phyloP scores from a whole-genome alignment of 1,140 invertebrate species.

The Ridgeia piscesae region DNA sequence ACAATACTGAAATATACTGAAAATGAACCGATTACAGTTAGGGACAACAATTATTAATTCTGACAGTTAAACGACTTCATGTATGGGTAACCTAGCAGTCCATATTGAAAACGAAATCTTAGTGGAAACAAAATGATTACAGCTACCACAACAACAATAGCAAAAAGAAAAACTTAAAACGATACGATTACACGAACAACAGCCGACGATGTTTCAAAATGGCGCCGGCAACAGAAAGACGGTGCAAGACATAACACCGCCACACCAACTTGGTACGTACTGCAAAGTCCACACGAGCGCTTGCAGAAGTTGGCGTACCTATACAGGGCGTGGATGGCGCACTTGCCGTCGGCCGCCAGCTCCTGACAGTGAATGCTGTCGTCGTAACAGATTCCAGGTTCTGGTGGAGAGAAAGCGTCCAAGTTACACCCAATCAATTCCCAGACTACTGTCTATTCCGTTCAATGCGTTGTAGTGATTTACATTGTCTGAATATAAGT shows the following conservation, averaged over 20 bases:
- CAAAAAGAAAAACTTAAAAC: no score
- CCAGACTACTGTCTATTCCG: neutral
- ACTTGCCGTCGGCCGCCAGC: constrained; percentile 19
- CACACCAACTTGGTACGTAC: constrained; percentile 14
- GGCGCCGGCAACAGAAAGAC: neutral
- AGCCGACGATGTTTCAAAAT: neutral
- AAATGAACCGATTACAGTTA: neutral
- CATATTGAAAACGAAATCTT: no score
- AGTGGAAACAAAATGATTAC: no score
- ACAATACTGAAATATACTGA: neutral
- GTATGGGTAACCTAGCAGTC: no score
- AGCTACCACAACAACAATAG: no score
- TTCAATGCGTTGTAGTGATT: no score
- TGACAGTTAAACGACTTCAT: neutral
- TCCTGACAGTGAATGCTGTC: constrained; percentile 19
- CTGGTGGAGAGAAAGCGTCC: neutral
- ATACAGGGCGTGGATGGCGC: constrained; percentile 19
- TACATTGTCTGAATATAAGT: no score
- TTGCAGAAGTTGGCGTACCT: constrained; percentile 28
- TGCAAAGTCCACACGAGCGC: constrained; percentile 24
- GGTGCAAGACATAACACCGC: neutral
- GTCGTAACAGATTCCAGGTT: constrained; percentile 26
- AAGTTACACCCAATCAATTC: neutral
- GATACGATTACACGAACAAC: neutral
- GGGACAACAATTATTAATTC: no score